Conservation (phyloP, 2,113 vertebrate species). For the Trematomus loennbergii region DNA sequence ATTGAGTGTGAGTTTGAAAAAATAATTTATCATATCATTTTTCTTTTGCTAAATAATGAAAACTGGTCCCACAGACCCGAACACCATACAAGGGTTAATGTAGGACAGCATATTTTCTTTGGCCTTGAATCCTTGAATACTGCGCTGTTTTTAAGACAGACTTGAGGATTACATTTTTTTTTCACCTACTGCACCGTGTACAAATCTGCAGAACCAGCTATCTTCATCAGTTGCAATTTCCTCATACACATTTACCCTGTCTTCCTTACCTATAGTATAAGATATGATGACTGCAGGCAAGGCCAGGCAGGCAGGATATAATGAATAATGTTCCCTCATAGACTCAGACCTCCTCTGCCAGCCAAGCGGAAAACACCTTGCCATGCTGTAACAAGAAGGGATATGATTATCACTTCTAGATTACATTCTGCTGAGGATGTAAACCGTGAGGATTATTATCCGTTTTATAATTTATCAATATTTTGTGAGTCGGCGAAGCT, state of each 20-base stretch:
- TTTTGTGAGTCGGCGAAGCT: not conserved
- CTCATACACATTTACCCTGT: slow-evolving; percentile 1
- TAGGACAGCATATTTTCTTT: not conserved
- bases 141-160: not conserved
- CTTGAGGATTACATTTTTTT: not conserved
- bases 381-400: slow-evolving; percentile 20
- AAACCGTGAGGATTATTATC: not conserved
- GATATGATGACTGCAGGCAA: slow-evolving; percentile 24
- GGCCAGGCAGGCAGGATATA: slow-evolving; percentile 9
- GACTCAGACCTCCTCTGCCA: slow-evolving; percentile 10
- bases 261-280: not conserved
- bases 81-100: too few relatives aligned
- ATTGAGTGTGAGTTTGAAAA: too few relatives aligned
- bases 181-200: not conserved
- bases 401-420: slow-evolving; percentile 22
- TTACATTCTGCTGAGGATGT: slow-evolving; percentile 9
- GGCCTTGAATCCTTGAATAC: not conserved
- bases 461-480: not conserved
- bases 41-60: too few relatives aligned
- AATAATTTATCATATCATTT: too few relatives aligned
- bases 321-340: slow-evolving; percentile 33
- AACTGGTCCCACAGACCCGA: too few relatives aligned
- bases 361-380: slow-evolving; percentile 23
- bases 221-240: slow-evolving; percentile 11
- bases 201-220: slow-evolving; percentile 13